phyloP scores from a whole-genome alignment of 2,888 invertebrate species.

The Andrena chrysosceles region DNA sequence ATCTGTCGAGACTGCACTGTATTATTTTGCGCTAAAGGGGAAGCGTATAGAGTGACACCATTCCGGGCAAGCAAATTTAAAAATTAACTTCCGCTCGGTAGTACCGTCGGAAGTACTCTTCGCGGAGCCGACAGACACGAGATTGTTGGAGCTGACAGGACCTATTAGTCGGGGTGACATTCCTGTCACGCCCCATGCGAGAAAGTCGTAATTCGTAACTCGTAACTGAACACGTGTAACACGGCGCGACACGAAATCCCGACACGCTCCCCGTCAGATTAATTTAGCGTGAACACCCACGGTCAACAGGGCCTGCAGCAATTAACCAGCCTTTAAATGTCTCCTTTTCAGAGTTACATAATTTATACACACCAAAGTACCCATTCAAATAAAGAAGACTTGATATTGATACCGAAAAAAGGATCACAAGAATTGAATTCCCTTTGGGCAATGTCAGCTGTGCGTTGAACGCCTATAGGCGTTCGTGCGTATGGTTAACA shows the following conservation, averaged over 20 bases:
- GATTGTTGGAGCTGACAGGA: slow-evolving; percentile 74
- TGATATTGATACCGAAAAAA: neutral
- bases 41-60: neutral
- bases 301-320: slow-evolving; percentile 16
- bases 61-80: slow-evolving; percentile 12
- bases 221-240: slow-evolving; percentile 75
- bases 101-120: slow-evolving; percentile 34
- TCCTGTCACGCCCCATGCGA: slow-evolving; percentile 70
- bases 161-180: slow-evolving; percentile 78
- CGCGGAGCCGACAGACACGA: slow-evolving; percentile 40
- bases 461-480: no score
- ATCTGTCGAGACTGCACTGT: no score
- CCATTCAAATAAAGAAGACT: neutral
- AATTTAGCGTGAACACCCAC: slow-evolving; percentile 62
- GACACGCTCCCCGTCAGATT: slow-evolving; percentile 54
- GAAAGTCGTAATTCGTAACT: slow-evolving; percentile 71
- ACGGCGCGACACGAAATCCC: slow-evolving; percentile 46
- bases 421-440: no score
- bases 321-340: slow-evolving; percentile 60
- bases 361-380: neutral
- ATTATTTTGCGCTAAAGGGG: neutral
- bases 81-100: slow-evolving; percentile 26
- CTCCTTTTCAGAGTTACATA: neutral
- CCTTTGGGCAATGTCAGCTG: no score
- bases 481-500: no score